phyloP scores from a whole-genome alignment of 2,113 vertebrate genomes.

The Phrynosoma blainvillii region DNA sequence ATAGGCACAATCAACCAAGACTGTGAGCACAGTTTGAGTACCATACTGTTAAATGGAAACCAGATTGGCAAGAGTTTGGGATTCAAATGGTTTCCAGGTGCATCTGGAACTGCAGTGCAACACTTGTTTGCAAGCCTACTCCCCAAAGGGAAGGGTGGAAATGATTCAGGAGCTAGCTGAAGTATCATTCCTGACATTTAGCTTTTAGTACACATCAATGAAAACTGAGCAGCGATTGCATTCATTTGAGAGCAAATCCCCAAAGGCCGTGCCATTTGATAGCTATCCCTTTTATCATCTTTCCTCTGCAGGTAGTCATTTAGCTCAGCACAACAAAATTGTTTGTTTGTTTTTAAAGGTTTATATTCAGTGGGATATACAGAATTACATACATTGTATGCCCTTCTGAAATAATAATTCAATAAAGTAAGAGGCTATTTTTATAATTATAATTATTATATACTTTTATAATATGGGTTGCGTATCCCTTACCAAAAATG shows the following conservation, averaged over 20 bases:
- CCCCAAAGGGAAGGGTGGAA: neutral
- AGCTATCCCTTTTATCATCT: neutral
- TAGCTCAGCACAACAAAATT: neutral
- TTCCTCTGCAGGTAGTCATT: neutral
- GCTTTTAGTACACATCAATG: neutral
- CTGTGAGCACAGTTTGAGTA: neutral
- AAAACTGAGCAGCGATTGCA: neutral
- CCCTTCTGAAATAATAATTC: neutral
- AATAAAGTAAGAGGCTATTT: no score
- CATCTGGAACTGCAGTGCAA: neutral
- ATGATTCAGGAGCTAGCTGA: neutral
- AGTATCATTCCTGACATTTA: conserved; percentile 1
- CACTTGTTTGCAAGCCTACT: neutral
- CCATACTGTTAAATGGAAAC: neutral
- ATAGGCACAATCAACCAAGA: neutral
- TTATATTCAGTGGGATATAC: neutral
- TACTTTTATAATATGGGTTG: no score
- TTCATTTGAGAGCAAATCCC: neutral
- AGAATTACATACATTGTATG: neutral
- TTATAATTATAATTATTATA: no score
- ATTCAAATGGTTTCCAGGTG: neutral
- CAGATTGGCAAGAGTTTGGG: neutral
- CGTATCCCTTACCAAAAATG: no score
- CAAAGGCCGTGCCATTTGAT: neutral
- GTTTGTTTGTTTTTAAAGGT: neutral